Evolutionary conservation across 2,113 vertebrate genomes (phyloP).

Genomic region (Arvicanthis niloticus): DNA sequence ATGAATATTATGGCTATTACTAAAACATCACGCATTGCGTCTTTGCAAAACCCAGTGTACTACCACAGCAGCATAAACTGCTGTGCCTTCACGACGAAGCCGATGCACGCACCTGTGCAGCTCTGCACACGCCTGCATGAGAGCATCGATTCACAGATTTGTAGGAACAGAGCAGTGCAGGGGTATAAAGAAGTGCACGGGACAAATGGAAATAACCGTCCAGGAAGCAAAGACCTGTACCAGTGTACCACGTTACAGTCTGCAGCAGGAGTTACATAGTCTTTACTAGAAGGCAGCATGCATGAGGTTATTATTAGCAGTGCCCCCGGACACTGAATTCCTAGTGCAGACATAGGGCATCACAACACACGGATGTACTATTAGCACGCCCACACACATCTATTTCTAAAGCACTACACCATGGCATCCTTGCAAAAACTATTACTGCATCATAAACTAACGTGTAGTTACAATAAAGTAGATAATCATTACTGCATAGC

Average conservation of each 20-base stretch:
- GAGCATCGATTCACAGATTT: background rate
- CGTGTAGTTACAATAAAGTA: too few relatives aligned
- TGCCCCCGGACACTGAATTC: too few relatives aligned
- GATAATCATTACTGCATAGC: background rate
- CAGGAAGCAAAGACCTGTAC: background rate
- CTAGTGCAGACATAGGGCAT: background rate
- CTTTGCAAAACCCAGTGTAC: background rate
- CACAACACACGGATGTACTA: background rate
- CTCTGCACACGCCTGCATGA: background rate
- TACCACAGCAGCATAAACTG: too few relatives aligned
- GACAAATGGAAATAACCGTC: background rate
- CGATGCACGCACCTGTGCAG: background rate
- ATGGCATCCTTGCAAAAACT: background rate
- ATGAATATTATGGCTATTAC: background rate
- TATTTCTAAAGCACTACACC: background rate
- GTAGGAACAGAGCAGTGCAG: background rate
- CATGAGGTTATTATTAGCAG: background rate
- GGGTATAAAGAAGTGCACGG: background rate
- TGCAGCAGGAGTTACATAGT: background rate
- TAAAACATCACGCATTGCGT: background rate
- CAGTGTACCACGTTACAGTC: background rate
- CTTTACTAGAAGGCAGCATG: background rate
- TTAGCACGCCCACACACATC: background rate
- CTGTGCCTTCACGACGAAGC: background rate
- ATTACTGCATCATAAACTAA: background rate